Evolutionary conservation across 2,797 vertebrate genomes (phyloP).

Genomic region (Sus cebifrons): DNA sequence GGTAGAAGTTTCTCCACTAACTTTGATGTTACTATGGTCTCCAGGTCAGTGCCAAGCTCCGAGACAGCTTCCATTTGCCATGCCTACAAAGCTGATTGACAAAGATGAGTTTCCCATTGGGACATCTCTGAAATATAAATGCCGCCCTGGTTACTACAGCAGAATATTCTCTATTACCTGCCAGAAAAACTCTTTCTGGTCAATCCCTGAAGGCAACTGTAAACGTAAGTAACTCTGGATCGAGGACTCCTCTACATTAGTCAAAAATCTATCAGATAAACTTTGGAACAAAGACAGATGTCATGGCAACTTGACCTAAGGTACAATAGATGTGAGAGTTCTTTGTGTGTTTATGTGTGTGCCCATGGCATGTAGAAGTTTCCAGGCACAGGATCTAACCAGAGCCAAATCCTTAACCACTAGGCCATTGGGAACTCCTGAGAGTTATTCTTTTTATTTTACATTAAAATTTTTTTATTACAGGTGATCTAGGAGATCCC

Average conservation of each 20-base stretch:
- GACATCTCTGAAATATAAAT: conserved; percentile 69
- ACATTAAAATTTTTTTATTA: no score
- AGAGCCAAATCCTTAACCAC: no score
- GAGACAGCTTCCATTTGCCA: background rate
- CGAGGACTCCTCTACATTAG: background rate
- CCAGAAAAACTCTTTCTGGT: background rate
- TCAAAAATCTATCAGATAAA: background rate
- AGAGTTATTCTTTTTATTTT: no score
- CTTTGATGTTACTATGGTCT: background rate
- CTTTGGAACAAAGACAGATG: background rate
- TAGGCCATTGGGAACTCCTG: no score
- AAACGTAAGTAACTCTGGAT: conserved; percentile 66
- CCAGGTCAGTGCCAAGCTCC: conserved; percentile 68
- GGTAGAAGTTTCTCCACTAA: background rate
- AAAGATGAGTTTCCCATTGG: conserved; percentile 55
- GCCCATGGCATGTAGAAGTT: no score
- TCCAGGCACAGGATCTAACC: no score
- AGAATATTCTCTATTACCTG: conserved; percentile 38
- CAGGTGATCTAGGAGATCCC: no score
- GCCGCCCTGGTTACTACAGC: conserved; percentile 22
- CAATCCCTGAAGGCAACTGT: background rate
- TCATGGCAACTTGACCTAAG: background rate
- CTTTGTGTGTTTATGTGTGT: no score
- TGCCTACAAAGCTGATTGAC: rapidly evolving
- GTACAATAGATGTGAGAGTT: background rate